Base-by-base conservation (phyloP, 2,888 invertebrate species). In the Hypomecis punctinalis region DNA sequence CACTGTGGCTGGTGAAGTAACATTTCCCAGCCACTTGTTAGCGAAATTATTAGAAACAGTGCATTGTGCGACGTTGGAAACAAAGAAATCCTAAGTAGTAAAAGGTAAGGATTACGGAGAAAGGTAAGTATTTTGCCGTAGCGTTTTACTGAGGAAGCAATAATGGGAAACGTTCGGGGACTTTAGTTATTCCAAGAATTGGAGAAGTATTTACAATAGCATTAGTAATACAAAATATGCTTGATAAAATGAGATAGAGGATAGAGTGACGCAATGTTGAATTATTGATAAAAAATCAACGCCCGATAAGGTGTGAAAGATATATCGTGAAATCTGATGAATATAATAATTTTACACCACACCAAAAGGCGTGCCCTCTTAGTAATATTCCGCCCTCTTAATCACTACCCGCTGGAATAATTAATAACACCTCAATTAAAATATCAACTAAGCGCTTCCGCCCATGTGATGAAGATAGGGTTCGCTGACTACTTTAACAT, bases 341-440 rank as follows among this genome's bases (percentile, higher is more conserved):
- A 77, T 76, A 72, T 70, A 71, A 77, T 76, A 78, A 78, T 69
- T 80, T 82, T 79, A 82, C 75, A 78, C 77, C 73, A 77, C 82
- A 77, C 75, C 77, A 75, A 81, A 84, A 84, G 89, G 89, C 88
- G 88, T 85, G 80, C 80, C 84, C 76, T 80, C 74, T 63, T 73
- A 74, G 77, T 79, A 85, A 88, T 86, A 88, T 86, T 85, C 88
- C 89, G 88, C 90, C 90, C 89, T 85, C 83, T 88, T 88, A 88
- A 90, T 87, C 83, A 86, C 86, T 83, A 85, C 85, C 80, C 83
- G 81, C 76, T 77, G 81, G 81, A 85, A 89, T 90, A 89, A 90
- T 90, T 90, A 91, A 90, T 89, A 89, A 87, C 88, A 84, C 84
- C 84, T 88, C 86, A 89, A 91, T 90, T 90, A 89, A 88, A 89